phyloP scores from a whole-genome alignment of 2,113 vertebrate species.

The Istiophorus platypterus region DNA sequence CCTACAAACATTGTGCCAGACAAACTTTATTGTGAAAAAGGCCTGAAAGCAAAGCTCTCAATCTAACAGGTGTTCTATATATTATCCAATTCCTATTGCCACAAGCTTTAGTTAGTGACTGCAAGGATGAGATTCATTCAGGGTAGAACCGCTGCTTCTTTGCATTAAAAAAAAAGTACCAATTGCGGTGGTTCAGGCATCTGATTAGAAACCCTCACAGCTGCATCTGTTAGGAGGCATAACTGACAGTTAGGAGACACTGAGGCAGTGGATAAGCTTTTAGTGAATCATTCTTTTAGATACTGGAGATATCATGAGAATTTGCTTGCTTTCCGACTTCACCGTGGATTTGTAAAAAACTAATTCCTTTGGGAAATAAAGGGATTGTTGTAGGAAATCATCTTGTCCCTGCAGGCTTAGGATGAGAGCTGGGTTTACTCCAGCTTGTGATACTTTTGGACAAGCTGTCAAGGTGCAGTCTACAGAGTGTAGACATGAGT shows the following conservation, averaged over 20 bases:
- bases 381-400: neutral
- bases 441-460: neutral
- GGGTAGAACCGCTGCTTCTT: constrained; percentile 29
- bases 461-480: neutral
- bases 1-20: constrained; percentile 9
- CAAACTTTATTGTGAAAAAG: constrained; percentile 27
- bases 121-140: constrained; percentile 33
- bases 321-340: neutral
- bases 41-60: constrained; percentile 29
- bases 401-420: neutral
- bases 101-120: constrained; percentile 28
- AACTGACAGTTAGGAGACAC: constrained; percentile 6
- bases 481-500: no score
- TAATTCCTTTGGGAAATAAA: neutral
- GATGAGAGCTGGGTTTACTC: neutral
- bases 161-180: constrained; percentile 17
- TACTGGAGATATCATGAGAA: neutral
- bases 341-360: constrained; percentile 14
- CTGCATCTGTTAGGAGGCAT: constrained; percentile 20
- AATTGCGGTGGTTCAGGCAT: constrained; percentile 23
- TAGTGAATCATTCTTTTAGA: constrained; percentile 5
- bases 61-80: constrained; percentile 43
- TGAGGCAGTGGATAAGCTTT: constrained; percentile 10
- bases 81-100: constrained; percentile 17
- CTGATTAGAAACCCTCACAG: constrained; percentile 26